phyloP scores from a whole-genome alignment of 2,113 vertebrate genomes.

The Triplophysa siluroides region DNA sequence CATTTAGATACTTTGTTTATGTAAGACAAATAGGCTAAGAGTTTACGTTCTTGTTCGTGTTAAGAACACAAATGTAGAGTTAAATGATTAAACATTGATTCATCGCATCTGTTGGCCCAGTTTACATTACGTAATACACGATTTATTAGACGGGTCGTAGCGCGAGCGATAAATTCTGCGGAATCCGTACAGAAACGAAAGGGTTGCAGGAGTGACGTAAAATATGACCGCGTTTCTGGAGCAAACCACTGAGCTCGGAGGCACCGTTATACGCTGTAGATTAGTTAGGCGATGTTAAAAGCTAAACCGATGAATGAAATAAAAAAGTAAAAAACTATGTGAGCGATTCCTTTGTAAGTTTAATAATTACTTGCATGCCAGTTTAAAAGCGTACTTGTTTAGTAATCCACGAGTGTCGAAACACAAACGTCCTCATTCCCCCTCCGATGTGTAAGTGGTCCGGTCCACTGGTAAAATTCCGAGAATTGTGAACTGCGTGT shows the following conservation, averaged over 20 bases:
- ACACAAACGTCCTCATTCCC: conserved; percentile 58
- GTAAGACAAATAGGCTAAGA: not conserved
- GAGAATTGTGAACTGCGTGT: conserved; percentile 93
- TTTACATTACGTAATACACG: conserved; percentile 1
- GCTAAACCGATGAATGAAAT: not conserved
- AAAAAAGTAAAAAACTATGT: too few species aligned
- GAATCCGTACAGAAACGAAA: not conserved
- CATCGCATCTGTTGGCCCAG: not conserved
- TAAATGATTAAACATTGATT: not conserved
- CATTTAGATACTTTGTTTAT: not conserved
- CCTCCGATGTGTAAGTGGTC: conserved; percentile 72
- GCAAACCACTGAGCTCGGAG: conserved; percentile 45
- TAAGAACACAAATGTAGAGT: not conserved
- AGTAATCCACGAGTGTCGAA: too few species aligned
- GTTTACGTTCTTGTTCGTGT: not conserved
- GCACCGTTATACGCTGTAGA: not conserved
- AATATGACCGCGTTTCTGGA: conserved; percentile 69
- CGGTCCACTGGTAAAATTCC: conserved; percentile 90
- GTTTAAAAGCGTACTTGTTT: not conserved
- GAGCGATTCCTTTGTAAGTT: too few species aligned
- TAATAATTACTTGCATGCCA: rapidly evolving
- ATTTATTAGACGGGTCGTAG: not conserved
- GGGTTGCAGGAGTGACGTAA: conserved; percentile 18
- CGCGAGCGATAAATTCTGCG: not conserved
- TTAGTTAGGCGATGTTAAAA: not conserved